Evolutionary conservation across 2,888 invertebrate genomes (phyloP).

Genomic region (Sinohyriopsis cumingii): DNA sequence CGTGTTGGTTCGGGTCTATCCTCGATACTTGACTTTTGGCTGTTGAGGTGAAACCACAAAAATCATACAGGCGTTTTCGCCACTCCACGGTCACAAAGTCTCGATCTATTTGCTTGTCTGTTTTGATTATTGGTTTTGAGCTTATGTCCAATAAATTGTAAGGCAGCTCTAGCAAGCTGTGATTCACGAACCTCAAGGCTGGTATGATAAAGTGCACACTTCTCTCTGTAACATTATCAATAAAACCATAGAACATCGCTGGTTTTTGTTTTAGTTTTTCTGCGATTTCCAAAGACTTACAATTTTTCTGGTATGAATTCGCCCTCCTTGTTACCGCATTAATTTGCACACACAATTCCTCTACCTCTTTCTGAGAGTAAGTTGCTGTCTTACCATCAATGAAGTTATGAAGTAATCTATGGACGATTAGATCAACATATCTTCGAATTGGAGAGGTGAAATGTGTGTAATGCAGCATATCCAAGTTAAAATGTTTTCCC

Average conservation of each 20-base stretch:
- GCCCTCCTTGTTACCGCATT: slow-evolving; percentile 22
- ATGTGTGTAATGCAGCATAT: slow-evolving; percentile 21
- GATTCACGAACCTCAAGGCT: slow-evolving; percentile 16
- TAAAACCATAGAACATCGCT: slow-evolving; percentile 18
- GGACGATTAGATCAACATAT: slow-evolving; percentile 27
- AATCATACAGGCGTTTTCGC: slow-evolving; percentile 9
- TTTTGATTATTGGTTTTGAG: slow-evolving; percentile 5
- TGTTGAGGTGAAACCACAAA: not conserved
- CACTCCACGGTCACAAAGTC: slow-evolving; percentile 2
- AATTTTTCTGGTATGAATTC: slow-evolving; percentile 27
- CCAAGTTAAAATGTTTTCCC: slow-evolving; percentile 29
- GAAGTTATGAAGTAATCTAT: slow-evolving; percentile 35
- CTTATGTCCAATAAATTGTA: slow-evolving; percentile 28
- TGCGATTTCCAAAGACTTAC: slow-evolving; percentile 19
- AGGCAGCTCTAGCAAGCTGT: slow-evolving; percentile 15
- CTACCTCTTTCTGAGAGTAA: slow-evolving; percentile 23
- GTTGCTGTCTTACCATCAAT: slow-evolving; percentile 10
- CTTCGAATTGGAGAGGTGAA: slow-evolving; percentile 36
- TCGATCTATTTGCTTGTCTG: slow-evolving; percentile 9
- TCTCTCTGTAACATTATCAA: slow-evolving; percentile 24
- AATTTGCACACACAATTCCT: slow-evolving; percentile 22
- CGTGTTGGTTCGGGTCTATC: not conserved
- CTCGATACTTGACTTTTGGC: slow-evolving; percentile 10
- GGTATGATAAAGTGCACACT: slow-evolving; percentile 24
- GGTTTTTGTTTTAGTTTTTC: slow-evolving; percentile 22